Percentiles rank a stretch among this genome's conserved stretches.
These are phyloP conservation scores for Euphonia xanthogaster DNA, from an alignment of 2,797 vertebrate species.

Conservation along the genomic window DNA sequence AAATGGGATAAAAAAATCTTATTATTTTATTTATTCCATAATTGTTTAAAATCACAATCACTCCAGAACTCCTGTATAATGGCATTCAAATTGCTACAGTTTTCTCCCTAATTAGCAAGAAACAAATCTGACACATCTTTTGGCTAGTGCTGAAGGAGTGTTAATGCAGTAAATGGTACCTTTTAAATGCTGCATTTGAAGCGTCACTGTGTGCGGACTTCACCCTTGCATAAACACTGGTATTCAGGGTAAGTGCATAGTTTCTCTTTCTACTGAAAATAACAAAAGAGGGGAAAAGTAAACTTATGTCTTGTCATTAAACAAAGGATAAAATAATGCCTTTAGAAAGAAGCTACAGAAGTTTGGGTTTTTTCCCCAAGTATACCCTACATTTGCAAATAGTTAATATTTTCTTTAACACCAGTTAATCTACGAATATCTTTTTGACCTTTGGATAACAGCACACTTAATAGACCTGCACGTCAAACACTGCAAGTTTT, in stretches of 20 bases:
- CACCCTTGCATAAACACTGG: neutral
- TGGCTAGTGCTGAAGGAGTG: neutral
- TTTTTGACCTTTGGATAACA: slow-evolving; percentile 31
- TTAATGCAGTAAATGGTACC: neutral
- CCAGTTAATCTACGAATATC: slow-evolving; percentile 43
- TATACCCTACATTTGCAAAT: neutral
- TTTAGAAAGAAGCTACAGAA: neutral
- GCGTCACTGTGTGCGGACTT: neutral
- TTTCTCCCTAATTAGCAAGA: neutral
- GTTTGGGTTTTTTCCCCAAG: neutral
- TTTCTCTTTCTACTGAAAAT: slow-evolving; percentile 18
- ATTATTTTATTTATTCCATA: neutral
- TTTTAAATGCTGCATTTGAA: neutral
- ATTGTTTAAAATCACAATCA: neutral
- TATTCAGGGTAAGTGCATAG: neutral
- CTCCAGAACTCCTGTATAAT: neutral
- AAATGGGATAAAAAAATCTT: neutral
- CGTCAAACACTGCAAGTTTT: slow-evolving; percentile 40
- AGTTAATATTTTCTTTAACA: slow-evolving; percentile 42
- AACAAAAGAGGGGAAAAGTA: slow-evolving; percentile 40
- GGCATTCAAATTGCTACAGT: neutral
- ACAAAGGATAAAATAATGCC: slow-evolving; percentile 9
- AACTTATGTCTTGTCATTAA: neutral
- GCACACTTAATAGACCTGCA: neutral
- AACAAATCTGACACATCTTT: neutral